Evolutionary conservation across 2,888 invertebrate species (phyloP).

Genomic region (Melinaea menophilus): DNA sequence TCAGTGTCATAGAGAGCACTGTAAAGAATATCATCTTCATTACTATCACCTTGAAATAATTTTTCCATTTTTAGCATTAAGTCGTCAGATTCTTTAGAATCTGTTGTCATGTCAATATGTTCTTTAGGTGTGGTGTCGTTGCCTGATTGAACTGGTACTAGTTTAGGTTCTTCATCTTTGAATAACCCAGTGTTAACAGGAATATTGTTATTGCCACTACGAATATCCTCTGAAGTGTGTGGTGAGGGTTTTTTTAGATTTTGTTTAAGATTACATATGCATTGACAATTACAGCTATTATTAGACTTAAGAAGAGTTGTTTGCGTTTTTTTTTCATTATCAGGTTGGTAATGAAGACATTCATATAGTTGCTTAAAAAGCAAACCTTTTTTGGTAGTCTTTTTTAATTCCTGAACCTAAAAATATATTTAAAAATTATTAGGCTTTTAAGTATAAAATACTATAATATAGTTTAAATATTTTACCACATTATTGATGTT

Average conservation of each 20-base stretch:
- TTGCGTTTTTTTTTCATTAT: constrained; percentile 60
- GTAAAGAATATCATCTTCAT: constrained; percentile 69
- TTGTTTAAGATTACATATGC: constrained; percentile 50
- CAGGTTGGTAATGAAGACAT: constrained; percentile 51
- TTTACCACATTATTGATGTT: constrained; percentile 57
- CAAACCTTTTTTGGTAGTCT: constrained; percentile 57
- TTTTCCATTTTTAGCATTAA: constrained; percentile 65
- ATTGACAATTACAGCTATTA: constrained; percentile 51
- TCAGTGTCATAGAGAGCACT: constrained; percentile 47
- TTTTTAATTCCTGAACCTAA: constrained; percentile 63
- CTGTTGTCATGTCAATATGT: constrained; percentile 38
- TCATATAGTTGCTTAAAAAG: constrained; percentile 57
- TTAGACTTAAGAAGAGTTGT: constrained; percentile 36
- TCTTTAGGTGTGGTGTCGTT: constrained; percentile 29
- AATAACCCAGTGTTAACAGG: constrained; percentile 3
- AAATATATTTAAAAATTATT: background rate
- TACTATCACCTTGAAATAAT: constrained; percentile 60
- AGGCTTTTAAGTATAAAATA: background rate
- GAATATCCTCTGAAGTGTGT: constrained; percentile 17
- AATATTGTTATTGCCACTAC: constrained; percentile 23
- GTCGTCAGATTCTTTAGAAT: constrained; percentile 56
- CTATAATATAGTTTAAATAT: constrained; percentile 22
- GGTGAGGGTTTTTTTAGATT: constrained; percentile 44
- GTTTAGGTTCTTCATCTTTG: background rate
- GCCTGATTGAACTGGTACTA: background rate